Conservation (phyloP, 2,888 invertebrate genomes). For the Tenthredo scrophulariae region DNA sequence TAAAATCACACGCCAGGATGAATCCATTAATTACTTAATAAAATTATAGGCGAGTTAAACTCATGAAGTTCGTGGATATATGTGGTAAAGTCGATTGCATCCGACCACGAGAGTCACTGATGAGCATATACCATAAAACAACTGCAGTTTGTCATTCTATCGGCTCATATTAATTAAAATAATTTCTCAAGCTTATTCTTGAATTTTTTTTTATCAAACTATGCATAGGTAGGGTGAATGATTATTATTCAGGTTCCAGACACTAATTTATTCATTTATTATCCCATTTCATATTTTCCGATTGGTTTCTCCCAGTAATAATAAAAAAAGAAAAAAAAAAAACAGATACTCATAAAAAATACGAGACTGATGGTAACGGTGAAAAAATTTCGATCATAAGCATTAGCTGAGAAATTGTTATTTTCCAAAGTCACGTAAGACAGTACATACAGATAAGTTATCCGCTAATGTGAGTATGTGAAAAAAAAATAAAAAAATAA, state of each 20-base stretch:
- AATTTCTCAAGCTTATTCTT: constrained; percentile 12
- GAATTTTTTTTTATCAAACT: not conserved
- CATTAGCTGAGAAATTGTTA: not conserved
- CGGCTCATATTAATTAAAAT: constrained; percentile 29
- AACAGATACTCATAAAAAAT: not conserved
- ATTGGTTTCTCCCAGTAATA: not conserved
- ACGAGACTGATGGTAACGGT: not conserved
- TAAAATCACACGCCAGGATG: constrained; percentile 50
- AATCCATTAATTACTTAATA: constrained; percentile 45
- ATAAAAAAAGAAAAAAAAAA: no score
- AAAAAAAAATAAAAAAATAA: not conserved
- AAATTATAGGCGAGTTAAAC: constrained; percentile 40
- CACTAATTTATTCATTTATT: not conserved
- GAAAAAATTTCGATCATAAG: not conserved
- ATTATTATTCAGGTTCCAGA: not conserved
- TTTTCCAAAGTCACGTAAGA: constrained; percentile 1
- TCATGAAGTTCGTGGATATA: constrained; percentile 8
- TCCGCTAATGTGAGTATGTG: not conserved
- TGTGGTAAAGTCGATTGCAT: not conserved
- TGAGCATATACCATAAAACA: not conserved
- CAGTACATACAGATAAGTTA: not conserved
- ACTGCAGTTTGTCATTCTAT: not conserved
- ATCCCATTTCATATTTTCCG: not conserved
- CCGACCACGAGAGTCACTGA: constrained; percentile 8
- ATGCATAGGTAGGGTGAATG: not conserved